phyloP scores from a whole-genome alignment of 2,888 invertebrate genomes.

The Drosophila robusta region DNA sequence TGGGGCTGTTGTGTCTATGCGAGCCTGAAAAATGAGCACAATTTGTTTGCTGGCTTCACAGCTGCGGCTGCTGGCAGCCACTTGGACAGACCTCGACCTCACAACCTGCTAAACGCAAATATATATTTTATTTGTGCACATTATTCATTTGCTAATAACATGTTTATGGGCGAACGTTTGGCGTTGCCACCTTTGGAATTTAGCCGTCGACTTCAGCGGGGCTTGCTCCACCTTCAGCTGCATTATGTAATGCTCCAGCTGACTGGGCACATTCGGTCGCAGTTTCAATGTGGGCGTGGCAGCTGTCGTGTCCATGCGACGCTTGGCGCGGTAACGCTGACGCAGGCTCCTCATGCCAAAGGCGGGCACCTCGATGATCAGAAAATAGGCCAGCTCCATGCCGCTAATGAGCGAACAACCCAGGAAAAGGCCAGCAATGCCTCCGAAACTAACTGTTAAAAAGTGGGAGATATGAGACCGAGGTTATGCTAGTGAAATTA shows the following conservation, averaged over 20 bases:
- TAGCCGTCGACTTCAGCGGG: slow-evolving; percentile 19
- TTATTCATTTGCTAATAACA: slow-evolving; percentile 70
- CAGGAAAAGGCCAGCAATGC: slow-evolving; percentile 86
- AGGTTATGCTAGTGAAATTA: too few species aligned
- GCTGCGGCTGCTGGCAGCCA: slow-evolving; percentile 39
- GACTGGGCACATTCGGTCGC: slow-evolving; percentile 54
- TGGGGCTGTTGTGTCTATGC: slow-evolving; percentile 8
- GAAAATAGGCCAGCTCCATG: slow-evolving; percentile 85
- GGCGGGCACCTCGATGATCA: slow-evolving; percentile 79
- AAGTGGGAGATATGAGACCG: not conserved
- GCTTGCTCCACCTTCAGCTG: slow-evolving; percentile 53
- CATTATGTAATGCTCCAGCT: slow-evolving; percentile 69
- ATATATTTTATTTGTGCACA: slow-evolving; percentile 65
- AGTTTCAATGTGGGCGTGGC: slow-evolving; percentile 55
- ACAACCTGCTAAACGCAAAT: slow-evolving; percentile 52
- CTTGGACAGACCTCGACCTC: slow-evolving; percentile 35
- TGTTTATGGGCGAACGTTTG: slow-evolving; percentile 65
- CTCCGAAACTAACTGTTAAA: slow-evolving; percentile 85
- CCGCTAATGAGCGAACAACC: slow-evolving; percentile 86
- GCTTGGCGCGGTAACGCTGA: slow-evolving; percentile 37
- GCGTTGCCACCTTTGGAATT: slow-evolving; percentile 65
- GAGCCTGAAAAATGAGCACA: slow-evolving; percentile 73
- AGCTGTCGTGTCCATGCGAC: slow-evolving; percentile 20
- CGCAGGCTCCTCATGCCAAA: slow-evolving; percentile 55
- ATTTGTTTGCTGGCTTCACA: slow-evolving; percentile 66